Base-by-base conservation (phyloP, 2,797 vertebrate species). In the Triplophysa yarkandensis region DNA sequence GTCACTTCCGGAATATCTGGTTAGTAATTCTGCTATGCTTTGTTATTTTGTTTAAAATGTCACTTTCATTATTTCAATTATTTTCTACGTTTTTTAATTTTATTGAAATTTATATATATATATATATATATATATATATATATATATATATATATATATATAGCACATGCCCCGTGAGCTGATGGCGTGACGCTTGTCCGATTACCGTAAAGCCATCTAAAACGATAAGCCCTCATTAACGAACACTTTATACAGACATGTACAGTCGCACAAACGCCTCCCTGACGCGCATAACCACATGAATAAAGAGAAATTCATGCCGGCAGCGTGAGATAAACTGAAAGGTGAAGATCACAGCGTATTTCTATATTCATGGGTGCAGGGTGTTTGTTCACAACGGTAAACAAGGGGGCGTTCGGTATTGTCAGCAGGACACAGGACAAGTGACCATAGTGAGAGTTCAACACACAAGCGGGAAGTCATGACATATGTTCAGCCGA, bases 401-500 rank as follows among this genome's bases (percentile, higher is more conserved):
- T n/a, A 72, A 13, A 16, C 23, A 0, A 2, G 1, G 7, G 44
- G 60, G 1, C n/a, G 17, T 21, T 55, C 17, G 7, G 39, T 8
- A 27, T 23, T 34, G 13, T 1, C 0, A 17, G 23, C 46, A 13
- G 1, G 3, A 25, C 21, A 25, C 10, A 14, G 1, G 17, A 13
- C 19, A 23, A 3, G 16, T 23, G 10, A 17, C 2, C 2, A 19
- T 10, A 32, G 6, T 14, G 34, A 10, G 34, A 36, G 34, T 36
- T 36, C 7, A 16, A 0, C 6, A 14, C 10, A 21, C 5, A 4
- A 14, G 2, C 3, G 1, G 10, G 8, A 19, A 36, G n/a, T 4
- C 11, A 86, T 86, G 83, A 65, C 64, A 23, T 3, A 30, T 17
- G n/a, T 41, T 19, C 57, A 80, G 25, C 89, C 92, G 0, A 43